phyloP scores from a whole-genome alignment of 2,888 invertebrate species.

The Helicoverpa assulta region DNA sequence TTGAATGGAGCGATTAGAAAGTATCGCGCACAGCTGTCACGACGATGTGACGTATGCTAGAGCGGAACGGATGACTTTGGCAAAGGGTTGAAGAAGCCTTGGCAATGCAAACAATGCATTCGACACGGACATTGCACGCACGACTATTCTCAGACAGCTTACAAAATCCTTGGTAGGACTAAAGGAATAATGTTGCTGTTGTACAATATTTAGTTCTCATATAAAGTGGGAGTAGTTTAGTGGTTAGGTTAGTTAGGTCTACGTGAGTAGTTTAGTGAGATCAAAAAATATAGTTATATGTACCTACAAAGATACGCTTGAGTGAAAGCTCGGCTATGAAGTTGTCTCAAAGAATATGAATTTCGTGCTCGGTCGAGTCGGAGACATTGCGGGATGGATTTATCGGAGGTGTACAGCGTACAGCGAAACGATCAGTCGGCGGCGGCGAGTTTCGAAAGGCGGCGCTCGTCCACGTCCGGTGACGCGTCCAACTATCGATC shows the following conservation, averaged over 20 bases:
- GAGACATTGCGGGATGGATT: conserved; percentile 77
- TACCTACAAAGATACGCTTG: conserved; percentile 48
- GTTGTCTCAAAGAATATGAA: conserved; percentile 67
- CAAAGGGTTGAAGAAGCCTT: conserved; percentile 86
- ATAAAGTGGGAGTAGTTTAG: conserved; percentile 23
- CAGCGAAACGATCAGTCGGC: conserved; percentile 71
- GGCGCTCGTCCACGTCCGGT: conserved; percentile 85
- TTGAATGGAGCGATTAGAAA: conserved; percentile 88
- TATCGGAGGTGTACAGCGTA: conserved; percentile 72
- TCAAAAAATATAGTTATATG: conserved; percentile 14
- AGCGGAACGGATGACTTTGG: conserved; percentile 86
- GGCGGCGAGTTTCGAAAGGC: conserved; percentile 87
- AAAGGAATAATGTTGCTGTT: conserved; percentile 18
- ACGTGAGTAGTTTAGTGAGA: neutral
- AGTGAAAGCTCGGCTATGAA: conserved; percentile 58
- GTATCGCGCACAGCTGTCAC: conserved; percentile 87
- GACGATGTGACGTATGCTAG: conserved; percentile 85
- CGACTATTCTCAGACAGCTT: conserved; percentile 70
- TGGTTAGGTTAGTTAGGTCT: no score
- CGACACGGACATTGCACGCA: conserved; percentile 79
- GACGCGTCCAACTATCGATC: conserved; percentile 90
- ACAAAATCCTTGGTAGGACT: conserved; percentile 26
- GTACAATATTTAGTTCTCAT: conserved; percentile 8
- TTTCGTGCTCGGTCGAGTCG: conserved; percentile 73
- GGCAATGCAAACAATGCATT: conserved; percentile 85